These are phyloP conservation scores for Chymomyza costata DNA, from an alignment of 1,140 invertebrate genomes.

Conservation along the genomic window DNA sequence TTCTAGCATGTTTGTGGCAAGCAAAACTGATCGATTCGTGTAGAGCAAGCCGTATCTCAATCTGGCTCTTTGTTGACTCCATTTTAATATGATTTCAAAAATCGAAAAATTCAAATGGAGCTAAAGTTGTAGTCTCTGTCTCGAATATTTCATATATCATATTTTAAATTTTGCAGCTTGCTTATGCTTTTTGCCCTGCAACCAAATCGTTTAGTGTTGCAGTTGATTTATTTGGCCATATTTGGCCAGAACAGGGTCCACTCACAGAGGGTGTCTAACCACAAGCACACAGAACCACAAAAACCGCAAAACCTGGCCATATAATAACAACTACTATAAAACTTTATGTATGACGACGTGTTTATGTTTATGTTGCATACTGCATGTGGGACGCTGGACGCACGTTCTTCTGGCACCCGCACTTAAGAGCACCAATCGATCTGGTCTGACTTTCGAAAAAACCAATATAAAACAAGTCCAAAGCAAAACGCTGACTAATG, in stretches of 20 bases:
- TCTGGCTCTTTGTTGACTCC: constrained; percentile 19
- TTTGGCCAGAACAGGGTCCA: constrained; percentile 35
- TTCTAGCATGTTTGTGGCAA: constrained; percentile 11
- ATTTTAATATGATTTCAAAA: no score
- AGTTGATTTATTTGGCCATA: constrained; percentile 47
- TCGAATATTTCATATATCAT: no score
- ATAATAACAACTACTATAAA: no score
- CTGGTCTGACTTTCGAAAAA: constrained; percentile 65
- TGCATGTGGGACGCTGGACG: constrained; percentile 9
- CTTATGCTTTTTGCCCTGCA: constrained; percentile 38
- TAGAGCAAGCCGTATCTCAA: constrained; percentile 34
- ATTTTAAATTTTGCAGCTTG: no score
- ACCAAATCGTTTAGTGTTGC: constrained; percentile 47
- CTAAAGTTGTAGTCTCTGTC: no score
- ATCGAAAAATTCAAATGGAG: no score
- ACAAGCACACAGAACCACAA: no score
- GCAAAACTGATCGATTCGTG: constrained; percentile 55
- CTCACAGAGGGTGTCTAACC: constrained; percentile 41
- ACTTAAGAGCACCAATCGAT: constrained; percentile 11
- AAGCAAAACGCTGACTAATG: constrained; percentile 52
- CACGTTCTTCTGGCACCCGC: constrained; percentile 36
- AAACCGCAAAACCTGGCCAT: no score
- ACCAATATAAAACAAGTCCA: no score
- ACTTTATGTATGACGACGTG: constrained; percentile 23
- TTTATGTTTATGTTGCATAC: not conserved